phyloP scores from a whole-genome alignment of 2,113 vertebrate genomes.

The Pygoscelis antarcticus region DNA sequence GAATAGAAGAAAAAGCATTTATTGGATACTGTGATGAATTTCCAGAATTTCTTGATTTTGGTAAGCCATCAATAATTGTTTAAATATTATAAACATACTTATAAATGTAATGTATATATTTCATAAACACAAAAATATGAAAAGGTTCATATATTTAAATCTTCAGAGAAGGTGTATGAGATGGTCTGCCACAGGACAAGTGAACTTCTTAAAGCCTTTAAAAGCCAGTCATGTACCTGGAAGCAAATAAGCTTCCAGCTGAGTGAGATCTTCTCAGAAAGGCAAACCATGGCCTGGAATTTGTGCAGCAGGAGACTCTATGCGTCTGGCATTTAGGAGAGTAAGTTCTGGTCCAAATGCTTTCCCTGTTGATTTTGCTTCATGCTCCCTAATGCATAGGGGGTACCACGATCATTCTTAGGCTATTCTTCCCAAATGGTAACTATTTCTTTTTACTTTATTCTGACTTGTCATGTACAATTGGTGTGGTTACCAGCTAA shows the following conservation, averaged over 20 bases:
- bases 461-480: background rate
- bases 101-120: background rate
- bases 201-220: background rate
- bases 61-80: background rate
- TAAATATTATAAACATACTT: background rate
- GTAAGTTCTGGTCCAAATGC: background rate
- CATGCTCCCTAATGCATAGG: background rate
- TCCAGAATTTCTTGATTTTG: background rate
- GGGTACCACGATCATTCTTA: background rate
- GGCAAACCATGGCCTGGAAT: background rate
- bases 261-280: background rate
- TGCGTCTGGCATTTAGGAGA: background rate
- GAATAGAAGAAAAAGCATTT: background rate
- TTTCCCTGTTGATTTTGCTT: background rate
- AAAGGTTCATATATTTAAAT: background rate
- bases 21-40: background rate
- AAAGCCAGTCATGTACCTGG: background rate
- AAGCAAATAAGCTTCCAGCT: background rate
- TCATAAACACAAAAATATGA: background rate
- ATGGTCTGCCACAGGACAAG: background rate
- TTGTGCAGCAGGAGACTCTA: background rate
- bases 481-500: background rate
- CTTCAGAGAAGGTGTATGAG: background rate
- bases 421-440: background rate
- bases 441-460: background rate